These are phyloP conservation scores for Chelonus formosanus DNA, from an alignment of 2,888 invertebrate genomes.

Conservation along the genomic window DNA sequence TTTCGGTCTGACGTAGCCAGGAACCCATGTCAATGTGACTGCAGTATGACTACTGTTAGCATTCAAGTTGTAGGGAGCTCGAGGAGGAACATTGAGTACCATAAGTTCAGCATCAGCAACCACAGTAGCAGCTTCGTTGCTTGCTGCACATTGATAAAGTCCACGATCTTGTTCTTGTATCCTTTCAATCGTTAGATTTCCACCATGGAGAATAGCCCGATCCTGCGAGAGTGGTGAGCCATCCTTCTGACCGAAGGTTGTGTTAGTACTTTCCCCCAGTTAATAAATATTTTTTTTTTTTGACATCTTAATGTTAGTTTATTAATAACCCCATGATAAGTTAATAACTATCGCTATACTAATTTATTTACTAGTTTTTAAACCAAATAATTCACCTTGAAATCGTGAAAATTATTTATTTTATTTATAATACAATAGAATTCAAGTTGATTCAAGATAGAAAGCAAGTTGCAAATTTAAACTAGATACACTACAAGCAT, in stretches of 20 bases:
- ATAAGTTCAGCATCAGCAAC: slow-evolving; percentile 81
- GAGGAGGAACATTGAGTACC: slow-evolving; percentile 87
- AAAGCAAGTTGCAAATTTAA: slow-evolving; percentile 3
- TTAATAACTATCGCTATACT: too few species aligned
- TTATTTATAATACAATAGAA: slow-evolving; percentile 26
- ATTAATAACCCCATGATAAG: too few species aligned
- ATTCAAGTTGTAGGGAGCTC: slow-evolving; percentile 87
- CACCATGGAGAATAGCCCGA: slow-evolving; percentile 74
- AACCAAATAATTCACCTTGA: slow-evolving; percentile 32
- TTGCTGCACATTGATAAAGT: slow-evolving; percentile 82
- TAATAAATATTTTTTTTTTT: neutral
- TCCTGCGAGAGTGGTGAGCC: slow-evolving; percentile 75
- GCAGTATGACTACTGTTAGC: slow-evolving; percentile 77
- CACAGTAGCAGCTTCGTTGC: slow-evolving; percentile 89
- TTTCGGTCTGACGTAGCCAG: slow-evolving; percentile 80
- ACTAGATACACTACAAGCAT: slow-evolving; percentile 19
- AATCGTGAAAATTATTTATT: slow-evolving; percentile 31
- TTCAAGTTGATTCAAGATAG: neutral
- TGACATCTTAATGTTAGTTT: slow-evolving; percentile 13
- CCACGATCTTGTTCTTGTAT: slow-evolving; percentile 89
- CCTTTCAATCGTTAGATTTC: slow-evolving; percentile 84
- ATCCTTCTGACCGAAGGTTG: slow-evolving; percentile 71
- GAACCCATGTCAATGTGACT: slow-evolving; percentile 84
- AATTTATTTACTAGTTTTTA: neutral
- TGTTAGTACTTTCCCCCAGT: slow-evolving; percentile 32